Base-by-base conservation (phyloP, 1,140 invertebrate genomes). In the Zophobas atratus region DNA sequence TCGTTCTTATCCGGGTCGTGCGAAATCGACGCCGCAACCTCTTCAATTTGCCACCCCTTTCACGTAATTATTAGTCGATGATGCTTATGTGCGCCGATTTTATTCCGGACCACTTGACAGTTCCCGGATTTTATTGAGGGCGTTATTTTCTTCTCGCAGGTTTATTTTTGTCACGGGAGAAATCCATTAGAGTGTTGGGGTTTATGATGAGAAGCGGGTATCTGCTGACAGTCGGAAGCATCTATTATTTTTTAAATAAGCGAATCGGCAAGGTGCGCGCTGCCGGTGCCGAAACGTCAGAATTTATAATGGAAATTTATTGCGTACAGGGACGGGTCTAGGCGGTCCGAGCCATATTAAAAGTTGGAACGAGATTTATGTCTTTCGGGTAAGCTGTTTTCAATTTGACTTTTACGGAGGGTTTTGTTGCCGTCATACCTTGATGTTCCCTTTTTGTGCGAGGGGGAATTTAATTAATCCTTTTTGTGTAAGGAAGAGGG, bases 91-190 rank as follows among this genome's bases (percentile, higher is more conserved):
- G 49, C 49, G n/a, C 49, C 49, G 49, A 51, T 51, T 51, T 51
- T 51, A 51, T 51, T 51, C n/a, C 6, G 4, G 33, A 39, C 39
- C 39, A 39, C 60, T 67, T 67, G 38, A 67, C 60, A 39, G 38
- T 63, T 63, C 39, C 6, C 35, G 38, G 60, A 67, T 67, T 67
- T 67, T 67, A 67, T 67, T 67, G 39, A 1, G 38, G 32, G 8
- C 1, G 1, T 55, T 20, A 20, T 20, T 20, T 20, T 51, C 20
- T 51, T 51, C 49, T 51, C 20, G 6, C 4, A 51, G 49, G 49
- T 67, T 67, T 67, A 67, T 67, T 67, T 67, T 48, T 67, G 60
- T 67, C 60, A 67, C 60, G 60, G 39, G 60, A 39, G 60, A 67
- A 67, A 67, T 67, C 60, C 60, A 67, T 67, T 67, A 67, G 43